Base-by-base conservation (phyloP, 2,888 invertebrate species). In the Prenolepis imparis region DNA sequence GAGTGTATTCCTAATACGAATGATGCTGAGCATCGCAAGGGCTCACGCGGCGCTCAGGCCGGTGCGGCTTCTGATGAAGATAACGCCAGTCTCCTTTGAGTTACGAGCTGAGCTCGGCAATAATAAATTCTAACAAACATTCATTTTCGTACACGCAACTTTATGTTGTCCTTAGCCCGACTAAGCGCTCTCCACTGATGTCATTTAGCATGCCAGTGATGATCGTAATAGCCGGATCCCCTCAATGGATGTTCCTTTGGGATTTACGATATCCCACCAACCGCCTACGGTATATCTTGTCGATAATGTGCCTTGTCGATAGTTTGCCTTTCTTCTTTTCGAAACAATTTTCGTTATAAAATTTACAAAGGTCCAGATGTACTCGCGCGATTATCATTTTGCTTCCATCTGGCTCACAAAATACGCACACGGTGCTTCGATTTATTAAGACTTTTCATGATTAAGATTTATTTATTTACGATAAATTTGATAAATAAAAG, bases 71-170 rank as follows among this genome's bases (percentile, higher is more conserved):
- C 93, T 93, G 94, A 94, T 94, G 94, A 94, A 94, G 94, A 94
- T 94, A 94, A 94, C 94, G 94, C 94, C 94, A 94, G 89, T 89
- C 91, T 89, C 89, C 91, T 94, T 94, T 94, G 94, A 94, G 93
- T 94, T 94, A 94, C 94, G 94, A 91, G 90, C 91, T 90, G 90
- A 92, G 88, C 91, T 92, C 90, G 92, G 93, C 93, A 92, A 94
- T 94, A 94, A 94, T 94, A 94, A 94, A 94, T 94, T 94, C 93
- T 93, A 91, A 92, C 93, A 93, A 94, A 94, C 94, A 94, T 94
- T 94, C 93, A 94, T 94, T 94, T 94, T 94, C 94, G 94, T 94
- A 93, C 93, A 94, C 93, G 94, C 94, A 94, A 94, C 92, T 94
- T 94, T 94, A 94, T 94, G 93, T 92, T 94, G 92, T 93, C 93